Evolutionary conservation across 2,888 invertebrate genomes (phyloP).

Genomic region (Acrobasis repandana): DNA sequence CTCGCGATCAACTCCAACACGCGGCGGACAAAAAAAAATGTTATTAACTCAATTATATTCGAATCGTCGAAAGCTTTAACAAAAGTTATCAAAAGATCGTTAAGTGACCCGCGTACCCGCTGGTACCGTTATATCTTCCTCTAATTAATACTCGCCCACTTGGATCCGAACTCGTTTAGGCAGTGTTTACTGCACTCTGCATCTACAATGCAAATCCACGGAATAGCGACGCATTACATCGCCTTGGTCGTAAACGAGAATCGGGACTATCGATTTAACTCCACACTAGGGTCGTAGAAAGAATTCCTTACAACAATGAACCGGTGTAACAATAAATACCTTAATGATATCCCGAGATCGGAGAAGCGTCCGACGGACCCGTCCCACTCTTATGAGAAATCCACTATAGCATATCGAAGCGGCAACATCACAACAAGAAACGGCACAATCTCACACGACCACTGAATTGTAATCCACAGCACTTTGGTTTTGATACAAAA

Average conservation of each 20-base stretch:
- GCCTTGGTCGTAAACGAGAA: constrained; percentile 53
- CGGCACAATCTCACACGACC: constrained; percentile 75
- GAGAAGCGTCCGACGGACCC: constrained; percentile 76
- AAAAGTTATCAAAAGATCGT: constrained; percentile 70
- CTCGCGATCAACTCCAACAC: constrained; percentile 40
- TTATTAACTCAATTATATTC: constrained; percentile 56
- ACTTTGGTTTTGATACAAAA: constrained; percentile 74
- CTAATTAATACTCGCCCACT: constrained; percentile 77
- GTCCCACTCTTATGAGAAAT: constrained; percentile 76
- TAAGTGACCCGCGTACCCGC: constrained; percentile 50
- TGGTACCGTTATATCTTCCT: constrained; percentile 61
- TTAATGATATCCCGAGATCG: constrained; percentile 82
- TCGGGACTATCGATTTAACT: constrained; percentile 76
- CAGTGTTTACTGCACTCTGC: constrained; percentile 58
- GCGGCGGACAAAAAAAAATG: constrained; percentile 43
- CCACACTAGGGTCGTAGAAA: constrained; percentile 71
- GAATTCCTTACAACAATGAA: constrained; percentile 81
- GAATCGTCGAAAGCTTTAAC: constrained; percentile 55
- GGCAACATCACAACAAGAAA: constrained; percentile 71
- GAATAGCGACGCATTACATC: constrained; percentile 61
- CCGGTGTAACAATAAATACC: constrained; percentile 83
- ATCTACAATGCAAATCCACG: constrained; percentile 77
- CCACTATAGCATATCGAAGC: constrained; percentile 70
- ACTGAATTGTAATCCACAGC: constrained; percentile 75
- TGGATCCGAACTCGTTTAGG: constrained; percentile 60